Conservation (phyloP, 2,888 invertebrate genomes). For the Anoplius nigerrimus region DNA sequence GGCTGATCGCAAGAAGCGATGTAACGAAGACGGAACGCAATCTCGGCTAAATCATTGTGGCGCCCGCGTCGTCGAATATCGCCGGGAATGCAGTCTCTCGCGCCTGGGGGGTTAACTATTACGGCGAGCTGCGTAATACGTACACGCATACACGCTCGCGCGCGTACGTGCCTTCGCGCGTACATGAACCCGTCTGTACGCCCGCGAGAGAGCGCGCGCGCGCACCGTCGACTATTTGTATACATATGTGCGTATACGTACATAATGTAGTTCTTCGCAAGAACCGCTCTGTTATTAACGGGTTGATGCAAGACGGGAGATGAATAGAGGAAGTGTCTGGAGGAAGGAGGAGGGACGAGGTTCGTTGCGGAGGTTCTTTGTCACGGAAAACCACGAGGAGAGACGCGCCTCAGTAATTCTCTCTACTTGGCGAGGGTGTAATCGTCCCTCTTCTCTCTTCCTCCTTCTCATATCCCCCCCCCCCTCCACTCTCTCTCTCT, state of each 20-base stretch:
- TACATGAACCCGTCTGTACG: no score
- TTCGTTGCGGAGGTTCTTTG: constrained; percentile 23
- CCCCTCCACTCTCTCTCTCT: neutral
- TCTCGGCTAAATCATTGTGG: neutral
- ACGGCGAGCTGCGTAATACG: neutral
- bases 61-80: constrained; percentile 3
- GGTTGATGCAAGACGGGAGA: constrained; percentile 17
- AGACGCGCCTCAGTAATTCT: constrained; percentile 28
- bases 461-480: neutral
- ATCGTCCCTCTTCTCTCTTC: constrained; percentile 25
- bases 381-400: constrained; percentile 23
- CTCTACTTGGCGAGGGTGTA: constrained; percentile 20
- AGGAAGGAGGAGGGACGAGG: constrained; percentile 1
- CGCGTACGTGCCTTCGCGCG: no score
- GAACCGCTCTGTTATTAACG: constrained; percentile 33
- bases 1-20: neutral
- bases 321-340: constrained; percentile 28
- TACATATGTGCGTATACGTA: neutral
- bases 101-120: neutral
- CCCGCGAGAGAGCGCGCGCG: no score
- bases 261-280: constrained; percentile 20
- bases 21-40: neutral
- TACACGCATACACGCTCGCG: no score
- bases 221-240: neutral
- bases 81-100: neutral